Percentiles rank a stretch among this genome's conserved stretches.
Conservation (phyloP, 1,140 invertebrate species). For the Dendroctonus ponderosae region DNA sequence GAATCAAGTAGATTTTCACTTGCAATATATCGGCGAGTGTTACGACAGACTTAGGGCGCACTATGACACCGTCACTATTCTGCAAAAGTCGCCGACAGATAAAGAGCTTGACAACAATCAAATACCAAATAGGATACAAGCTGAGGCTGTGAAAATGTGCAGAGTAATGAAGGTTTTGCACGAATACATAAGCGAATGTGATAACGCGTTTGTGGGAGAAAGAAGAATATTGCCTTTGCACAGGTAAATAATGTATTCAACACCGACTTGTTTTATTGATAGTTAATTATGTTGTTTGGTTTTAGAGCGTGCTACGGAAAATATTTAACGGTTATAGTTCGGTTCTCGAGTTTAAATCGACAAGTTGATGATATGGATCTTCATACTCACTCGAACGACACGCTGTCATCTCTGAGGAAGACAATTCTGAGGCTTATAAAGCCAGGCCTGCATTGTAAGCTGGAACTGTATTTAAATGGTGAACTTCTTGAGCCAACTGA, state of each 20-base stretch:
- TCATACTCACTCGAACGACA: conserved; percentile 92
- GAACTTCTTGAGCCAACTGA: conserved; percentile 84
- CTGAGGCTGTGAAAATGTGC: conserved; percentile 88
- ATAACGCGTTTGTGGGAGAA: conserved; percentile 87
- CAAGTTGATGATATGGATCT: conserved; percentile 92
- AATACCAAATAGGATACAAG: conserved; percentile 56
- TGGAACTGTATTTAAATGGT: conserved; percentile 88
- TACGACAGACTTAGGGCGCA: conserved; percentile 84
- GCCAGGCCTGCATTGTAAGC: conserved; percentile 73
- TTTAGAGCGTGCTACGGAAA: conserved; percentile 82
- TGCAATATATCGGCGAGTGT: conserved; percentile 87
- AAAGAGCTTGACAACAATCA: conserved; percentile 48
- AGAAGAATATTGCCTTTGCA: conserved; percentile 84
- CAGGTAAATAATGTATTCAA: conserved; percentile 18
- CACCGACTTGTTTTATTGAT: background rate
- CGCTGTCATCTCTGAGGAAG: conserved; percentile 75
- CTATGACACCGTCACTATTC: conserved; percentile 68
- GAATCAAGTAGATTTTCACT: conserved; percentile 77
- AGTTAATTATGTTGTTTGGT: conserved; percentile 5
- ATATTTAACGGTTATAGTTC: conserved; percentile 78
- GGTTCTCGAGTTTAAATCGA: conserved; percentile 86
- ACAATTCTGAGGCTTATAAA: conserved; percentile 75
- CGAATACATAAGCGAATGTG: conserved; percentile 95
- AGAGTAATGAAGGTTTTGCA: conserved; percentile 91
- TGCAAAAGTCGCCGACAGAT: conserved; percentile 51